These are phyloP conservation scores for Nesogale talazaci DNA, from an alignment of 2,113 vertebrate genomes.

Conservation along the genomic window DNA sequence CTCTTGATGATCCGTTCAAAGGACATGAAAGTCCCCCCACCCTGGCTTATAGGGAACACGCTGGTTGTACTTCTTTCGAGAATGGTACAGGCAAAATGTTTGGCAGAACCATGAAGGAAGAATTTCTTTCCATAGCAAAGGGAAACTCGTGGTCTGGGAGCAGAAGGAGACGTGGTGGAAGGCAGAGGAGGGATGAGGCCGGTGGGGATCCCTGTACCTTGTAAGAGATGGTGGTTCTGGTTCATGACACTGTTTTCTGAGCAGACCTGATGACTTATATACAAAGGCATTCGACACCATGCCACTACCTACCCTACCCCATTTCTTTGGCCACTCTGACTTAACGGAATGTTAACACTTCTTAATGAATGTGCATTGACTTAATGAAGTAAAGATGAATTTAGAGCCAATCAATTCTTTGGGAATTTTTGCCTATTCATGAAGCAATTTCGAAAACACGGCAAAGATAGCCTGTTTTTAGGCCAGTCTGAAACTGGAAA, in stretches of 20 bases:
- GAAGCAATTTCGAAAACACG: not conserved
- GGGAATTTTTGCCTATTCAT: not conserved
- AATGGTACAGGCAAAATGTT: not conserved
- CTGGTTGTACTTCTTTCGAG: not conserved
- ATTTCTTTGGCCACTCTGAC: not conserved
- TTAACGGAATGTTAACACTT: not conserved
- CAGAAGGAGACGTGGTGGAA: not conserved
- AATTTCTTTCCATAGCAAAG: not conserved
- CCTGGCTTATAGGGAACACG: too few species aligned
- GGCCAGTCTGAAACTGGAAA: not conserved
- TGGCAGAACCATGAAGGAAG: not conserved
- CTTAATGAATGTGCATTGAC: not conserved
- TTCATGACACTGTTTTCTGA: not conserved
- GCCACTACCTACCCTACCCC: not conserved
- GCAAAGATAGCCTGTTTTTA: constrained; percentile 4
- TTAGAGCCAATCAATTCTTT: not conserved
- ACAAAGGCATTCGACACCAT: not conserved
- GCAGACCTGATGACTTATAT: not conserved
- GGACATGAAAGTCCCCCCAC: too few species aligned
- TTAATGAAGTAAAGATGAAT: not conserved
- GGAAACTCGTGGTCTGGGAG: not conserved
- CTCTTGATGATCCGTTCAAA: too few species aligned
- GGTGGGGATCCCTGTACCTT: too few species aligned
- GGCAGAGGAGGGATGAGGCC: accelerated
- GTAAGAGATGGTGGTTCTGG: not conserved